Percentiles rank a stretch among this genome's conserved stretches.
Evolutionary conservation across 2,113 vertebrate genomes (phyloP).

Genomic region (Motacilla alba): DNA sequence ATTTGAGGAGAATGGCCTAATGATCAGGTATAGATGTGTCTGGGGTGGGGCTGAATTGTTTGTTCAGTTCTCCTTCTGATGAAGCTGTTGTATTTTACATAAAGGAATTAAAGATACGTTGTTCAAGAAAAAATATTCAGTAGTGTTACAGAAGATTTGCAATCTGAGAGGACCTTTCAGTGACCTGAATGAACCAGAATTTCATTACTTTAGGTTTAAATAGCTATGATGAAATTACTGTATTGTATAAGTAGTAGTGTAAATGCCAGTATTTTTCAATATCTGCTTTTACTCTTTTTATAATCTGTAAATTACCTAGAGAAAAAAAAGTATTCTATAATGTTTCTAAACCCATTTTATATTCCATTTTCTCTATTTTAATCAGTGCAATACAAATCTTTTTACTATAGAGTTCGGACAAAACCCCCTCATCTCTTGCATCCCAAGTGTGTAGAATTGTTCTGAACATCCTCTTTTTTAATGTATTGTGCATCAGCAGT

Average conservation of each 20-base stretch:
- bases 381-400: background rate
- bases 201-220: background rate
- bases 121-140: background rate
- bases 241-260: background rate
- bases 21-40: background rate
- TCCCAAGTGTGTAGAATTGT: background rate
- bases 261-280: background rate
- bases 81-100: background rate
- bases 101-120: background rate
- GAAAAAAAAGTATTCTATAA: background rate
- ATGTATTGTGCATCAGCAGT: background rate
- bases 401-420: background rate
- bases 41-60: background rate
- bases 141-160: background rate
- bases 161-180: background rate
- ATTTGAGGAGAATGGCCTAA: background rate
- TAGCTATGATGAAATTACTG: background rate
- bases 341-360: background rate
- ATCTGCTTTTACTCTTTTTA: background rate
- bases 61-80: fast-evolving
- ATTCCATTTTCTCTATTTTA: background rate
- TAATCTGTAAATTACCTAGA: background rate
- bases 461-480: background rate
- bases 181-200: background rate
- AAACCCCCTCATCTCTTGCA: background rate